Evolutionary conservation across 2,797 vertebrate species (phyloP), one percentile per base, ranked within the genome.

Genomic region (Argentina silus): DNA sequence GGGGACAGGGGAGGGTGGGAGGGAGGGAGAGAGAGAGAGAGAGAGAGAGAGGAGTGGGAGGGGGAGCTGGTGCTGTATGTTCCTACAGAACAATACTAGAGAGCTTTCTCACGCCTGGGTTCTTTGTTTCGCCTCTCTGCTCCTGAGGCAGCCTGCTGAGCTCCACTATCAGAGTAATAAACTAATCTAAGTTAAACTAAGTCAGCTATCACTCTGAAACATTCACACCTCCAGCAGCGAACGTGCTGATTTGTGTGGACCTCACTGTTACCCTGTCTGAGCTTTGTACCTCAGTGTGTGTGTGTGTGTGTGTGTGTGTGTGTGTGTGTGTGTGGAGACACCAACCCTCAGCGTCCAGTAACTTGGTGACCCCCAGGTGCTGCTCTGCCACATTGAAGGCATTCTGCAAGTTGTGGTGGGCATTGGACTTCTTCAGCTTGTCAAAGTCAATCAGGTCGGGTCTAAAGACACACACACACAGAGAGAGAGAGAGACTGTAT

Each of bases 361-460:
- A 94, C 85, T 96, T 97, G 74, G 96, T 97, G 81, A 99, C 94
- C 66, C 97, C 97, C 76, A 99, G 96, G 88, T 98, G 96, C 63
- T 98, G 96, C 84, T 99, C 97, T 0, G 97, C 97, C 86, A 98
- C 90, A 91, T 98, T 98, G 82, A 99, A 99, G 48, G 97, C 97
- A 55, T 97, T 98, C 90, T 98, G 97, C 71, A 99, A 94, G 92
- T 99, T 99, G 95, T 99, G 93, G 91, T 98, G 97, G 81, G 94
- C 97, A 43, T 99, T 99, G 79, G 97, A 98, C 84, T 98, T 99
- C 94, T 98, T 99, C 85, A 99, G 93, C 83, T 96, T 98, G 90
- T 98, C 97, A 81, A 98, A 99, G 90, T 99, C 97, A 73, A 99
- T 97, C 90, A 99, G 91, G 86, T 99, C 97, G 44, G 97, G 96